phyloP scores from a whole-genome alignment of 2,113 vertebrate genomes.

The Hoplias malabaricus region DNA sequence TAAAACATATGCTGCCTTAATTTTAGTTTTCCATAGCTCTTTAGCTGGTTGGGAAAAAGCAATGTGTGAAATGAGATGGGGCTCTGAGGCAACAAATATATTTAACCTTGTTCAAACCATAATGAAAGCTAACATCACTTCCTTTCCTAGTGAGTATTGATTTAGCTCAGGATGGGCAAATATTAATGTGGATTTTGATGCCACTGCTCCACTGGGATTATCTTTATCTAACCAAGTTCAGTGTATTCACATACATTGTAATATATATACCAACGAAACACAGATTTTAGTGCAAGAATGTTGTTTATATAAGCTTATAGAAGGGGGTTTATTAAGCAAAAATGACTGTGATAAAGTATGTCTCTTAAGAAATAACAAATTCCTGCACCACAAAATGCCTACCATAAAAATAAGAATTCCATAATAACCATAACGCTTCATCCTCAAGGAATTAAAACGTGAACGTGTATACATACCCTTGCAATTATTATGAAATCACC shows the following conservation, averaged over 20 bases:
- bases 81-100: constrained; percentile 32
- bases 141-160: constrained; percentile 13
- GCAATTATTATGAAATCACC: too few species aligned
- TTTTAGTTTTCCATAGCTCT: constrained; percentile 48
- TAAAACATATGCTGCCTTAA: constrained; percentile 75
- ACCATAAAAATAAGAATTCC: too few species aligned
- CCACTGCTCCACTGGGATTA: background rate
- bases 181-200: constrained; percentile 15
- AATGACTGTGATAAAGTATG: too few species aligned
- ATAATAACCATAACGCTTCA: too few species aligned
- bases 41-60: constrained; percentile 57
- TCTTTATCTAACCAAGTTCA: constrained; percentile 20
- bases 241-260: constrained; percentile 11
- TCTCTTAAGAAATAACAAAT: too few species aligned
- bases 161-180: constrained; percentile 21
- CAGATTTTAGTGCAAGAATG: constrained; percentile 6
- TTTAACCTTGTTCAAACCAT: constrained; percentile 20
- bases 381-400: too few species aligned
- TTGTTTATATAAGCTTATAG: background rate
- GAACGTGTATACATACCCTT: too few species aligned
- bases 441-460: too few species aligned
- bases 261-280: background rate
- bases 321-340: background rate
- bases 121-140: constrained; percentile 31
- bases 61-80: constrained; percentile 18